Evolutionary conservation across 2,888 invertebrate genomes (phyloP).

Genomic region (Rotaria macrura): DNA sequence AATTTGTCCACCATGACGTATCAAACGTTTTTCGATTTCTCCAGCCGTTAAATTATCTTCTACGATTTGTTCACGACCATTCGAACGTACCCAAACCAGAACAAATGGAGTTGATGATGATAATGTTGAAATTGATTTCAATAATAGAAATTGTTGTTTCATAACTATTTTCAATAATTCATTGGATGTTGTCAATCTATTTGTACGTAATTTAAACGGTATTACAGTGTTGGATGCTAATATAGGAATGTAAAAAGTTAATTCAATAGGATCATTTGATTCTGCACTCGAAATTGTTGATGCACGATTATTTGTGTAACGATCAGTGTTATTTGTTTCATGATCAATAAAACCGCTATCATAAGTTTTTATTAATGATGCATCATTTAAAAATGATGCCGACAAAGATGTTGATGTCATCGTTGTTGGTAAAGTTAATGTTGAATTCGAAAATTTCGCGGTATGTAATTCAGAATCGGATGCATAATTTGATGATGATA

Average conservation of each 20-base stretch:
- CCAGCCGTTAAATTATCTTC: neutral
- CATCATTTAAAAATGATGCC: neutral
- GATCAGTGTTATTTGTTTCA: neutral
- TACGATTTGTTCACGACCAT: neutral
- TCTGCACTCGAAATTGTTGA: neutral
- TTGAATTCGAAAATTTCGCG: neutral
- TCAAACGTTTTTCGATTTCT: neutral
- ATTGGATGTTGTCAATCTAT: neutral
- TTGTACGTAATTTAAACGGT: neutral
- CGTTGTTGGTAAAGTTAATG: neutral
- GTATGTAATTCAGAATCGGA: neutral
- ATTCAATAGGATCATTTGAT: constrained; percentile 9
- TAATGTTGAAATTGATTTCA: neutral
- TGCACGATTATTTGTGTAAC: neutral
- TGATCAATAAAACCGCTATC: constrained; percentile 17
- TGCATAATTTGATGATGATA: neutral
- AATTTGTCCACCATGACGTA: constrained; percentile 6
- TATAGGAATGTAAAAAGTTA: constrained; percentile 10
- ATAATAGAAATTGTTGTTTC: neutral
- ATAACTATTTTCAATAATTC: neutral
- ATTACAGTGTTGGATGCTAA: neutral
- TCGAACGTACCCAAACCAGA: neutral
- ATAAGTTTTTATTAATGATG: neutral
- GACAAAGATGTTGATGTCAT: neutral
- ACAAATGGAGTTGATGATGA: neutral